Evolutionary conservation across 92 coral and sea anemone genomes (phyloP).

Genomic region (Virgularia gustaviana): DNA sequence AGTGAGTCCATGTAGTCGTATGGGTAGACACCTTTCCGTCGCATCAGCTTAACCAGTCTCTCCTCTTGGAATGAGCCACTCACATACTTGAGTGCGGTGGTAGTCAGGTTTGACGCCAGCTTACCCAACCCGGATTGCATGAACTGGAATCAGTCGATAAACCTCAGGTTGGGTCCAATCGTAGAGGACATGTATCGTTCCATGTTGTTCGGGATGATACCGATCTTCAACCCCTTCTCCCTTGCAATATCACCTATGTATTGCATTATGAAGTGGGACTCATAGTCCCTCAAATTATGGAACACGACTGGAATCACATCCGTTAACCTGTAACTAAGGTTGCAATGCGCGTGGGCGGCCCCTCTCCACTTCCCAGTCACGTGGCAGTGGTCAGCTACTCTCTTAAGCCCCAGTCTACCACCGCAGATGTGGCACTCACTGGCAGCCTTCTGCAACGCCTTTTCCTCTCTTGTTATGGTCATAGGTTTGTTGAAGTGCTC

Average conservation of each 20-base stretch:
- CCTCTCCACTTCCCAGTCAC: constrained; percentile 16
- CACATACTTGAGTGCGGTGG: background rate
- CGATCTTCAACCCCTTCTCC: background rate
- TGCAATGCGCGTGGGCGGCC: constrained; percentile 47
- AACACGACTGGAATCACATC: constrained; percentile 38
- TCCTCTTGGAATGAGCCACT: background rate
- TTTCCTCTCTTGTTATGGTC: background rate
- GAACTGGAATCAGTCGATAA: background rate
- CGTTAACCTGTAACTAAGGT: constrained; percentile 26
- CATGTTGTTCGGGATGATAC: background rate
- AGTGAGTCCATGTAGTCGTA: background rate
- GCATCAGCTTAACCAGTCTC: background rate
- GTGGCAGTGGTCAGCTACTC: background rate
- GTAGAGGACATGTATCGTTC: background rate
- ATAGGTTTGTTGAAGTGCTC: background rate
- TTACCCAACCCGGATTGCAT: background rate
- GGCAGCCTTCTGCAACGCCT: background rate
- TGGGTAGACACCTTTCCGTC: constrained; percentile 5
- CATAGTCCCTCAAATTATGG: constrained; percentile 41
- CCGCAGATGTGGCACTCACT: constrained; percentile 6
- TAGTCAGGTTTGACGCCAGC: background rate
- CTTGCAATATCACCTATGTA: constrained; percentile 13
- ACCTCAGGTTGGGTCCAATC: background rate
- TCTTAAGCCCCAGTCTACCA: background rate
- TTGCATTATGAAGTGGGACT: constrained; percentile 38